A percentile compares a stretch with the other conserved stretches of the same genome.
Conservation (phyloP, 2,797 vertebrate species). For the Darevskia mixta region DNA sequence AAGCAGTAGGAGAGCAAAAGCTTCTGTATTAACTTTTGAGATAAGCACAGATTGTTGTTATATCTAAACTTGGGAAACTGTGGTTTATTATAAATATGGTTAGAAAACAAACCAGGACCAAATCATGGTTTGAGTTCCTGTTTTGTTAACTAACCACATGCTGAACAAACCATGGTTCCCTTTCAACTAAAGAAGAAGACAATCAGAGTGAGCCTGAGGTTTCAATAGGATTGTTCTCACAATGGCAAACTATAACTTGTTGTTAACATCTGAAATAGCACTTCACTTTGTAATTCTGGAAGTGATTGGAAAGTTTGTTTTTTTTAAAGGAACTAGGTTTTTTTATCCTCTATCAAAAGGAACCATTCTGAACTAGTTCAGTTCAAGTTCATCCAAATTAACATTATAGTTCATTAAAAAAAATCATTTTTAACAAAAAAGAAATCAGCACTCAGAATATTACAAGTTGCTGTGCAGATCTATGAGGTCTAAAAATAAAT, state of each 20-base stretch:
- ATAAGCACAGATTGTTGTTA: background rate
- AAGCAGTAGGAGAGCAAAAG: background rate
- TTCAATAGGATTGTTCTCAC: background rate
- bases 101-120: background rate
- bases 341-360: too few species aligned
- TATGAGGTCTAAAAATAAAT: too few species aligned
- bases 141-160: background rate
- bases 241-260: background rate
- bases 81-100: background rate
- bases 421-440: background rate
- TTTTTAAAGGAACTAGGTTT: too few species aligned
- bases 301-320: too few species aligned
- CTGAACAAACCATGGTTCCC: background rate
- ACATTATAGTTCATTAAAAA: background rate
- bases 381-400: too few species aligned
- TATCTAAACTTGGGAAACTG: background rate
- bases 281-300: too few species aligned
- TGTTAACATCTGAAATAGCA: background rate
- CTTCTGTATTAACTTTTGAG: background rate
- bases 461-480: too few species aligned
- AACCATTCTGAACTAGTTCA: too few species aligned
- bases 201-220: too few species aligned
- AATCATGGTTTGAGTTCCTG: background rate
- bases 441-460: background rate
- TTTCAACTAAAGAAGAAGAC: background rate